Base-by-base conservation (phyloP, 1,140 invertebrate species). In the Daktulosphaira vitifoliae region DNA sequence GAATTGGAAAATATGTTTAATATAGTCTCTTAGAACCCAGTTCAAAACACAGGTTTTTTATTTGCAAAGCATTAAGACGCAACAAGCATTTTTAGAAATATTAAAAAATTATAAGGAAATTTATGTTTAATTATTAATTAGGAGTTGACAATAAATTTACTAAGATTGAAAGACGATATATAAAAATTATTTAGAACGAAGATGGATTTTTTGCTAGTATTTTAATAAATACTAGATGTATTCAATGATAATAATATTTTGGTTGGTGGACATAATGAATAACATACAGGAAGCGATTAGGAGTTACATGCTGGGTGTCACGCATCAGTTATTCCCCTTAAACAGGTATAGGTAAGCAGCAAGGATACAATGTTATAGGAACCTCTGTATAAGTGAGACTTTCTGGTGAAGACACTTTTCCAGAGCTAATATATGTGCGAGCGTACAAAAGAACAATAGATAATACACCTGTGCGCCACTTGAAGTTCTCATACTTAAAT, bases 251-350 rank as follows among this genome's bases (percentile, higher is more conserved):
- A 1, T 22, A 23, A 20, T 16, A 48, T 33, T 26, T 46, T 62
- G 25, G n/a, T n/a, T n/a, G n/a, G n/a, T n/a, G n/a, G n/a, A 20
- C 11, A 48, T 33, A 46, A 62, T 62, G 25, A 62, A 62, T 48
- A 62, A 62, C 29, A 62, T 22, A 62, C 56, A 62, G 56, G 56
- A 62, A 62, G 46, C 56, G 56, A 62, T 62, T 62, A 62, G 44
- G 56, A 62, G 56, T 48, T 62, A 62, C 56, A 62, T 25, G 56
- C 56, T 46, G 56, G 56, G 56, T 62, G 56, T 62, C 42, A 62
- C 42, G 56, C 56, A 62, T 22, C 56, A 39, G 42, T 62, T 46
- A 39, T 16, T 62, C 44, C 15, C 23, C 26, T 48, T 62, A 62
- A 38, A 48, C 56, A 62, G 9, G 29, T 3, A 20, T 25, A 33